Evolutionary conservation across 1,140 invertebrate species (phyloP), one percentile per base, ranked within the genome.

Genomic region (Scylla paramamosain): DNA sequence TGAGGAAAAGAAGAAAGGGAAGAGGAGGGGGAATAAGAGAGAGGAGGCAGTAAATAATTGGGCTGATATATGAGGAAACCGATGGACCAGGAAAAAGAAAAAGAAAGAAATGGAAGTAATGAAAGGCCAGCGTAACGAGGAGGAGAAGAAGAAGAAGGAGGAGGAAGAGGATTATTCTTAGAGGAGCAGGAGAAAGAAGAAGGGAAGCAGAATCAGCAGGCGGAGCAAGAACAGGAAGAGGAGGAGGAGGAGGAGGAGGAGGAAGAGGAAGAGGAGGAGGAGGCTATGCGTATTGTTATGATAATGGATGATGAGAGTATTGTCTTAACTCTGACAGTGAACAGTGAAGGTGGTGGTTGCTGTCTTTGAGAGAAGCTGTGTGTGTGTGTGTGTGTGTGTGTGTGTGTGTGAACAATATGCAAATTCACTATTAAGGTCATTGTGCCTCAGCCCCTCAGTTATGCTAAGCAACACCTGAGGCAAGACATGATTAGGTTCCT

Each of bases 81-180:
- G 10, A 16, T 29, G 46, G 16, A 52, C 12, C 28, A 52, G 52
- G 10, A 59, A 89, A 48, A 48, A 48, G 46, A 48, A 48, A 25
- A 28, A 91, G 46, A 16, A n/a, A 48, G 89, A 91, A 32, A 91
- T 46, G 46, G 89, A 52, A 52, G n/a, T 16, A 91, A 52, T n/a
- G 28, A 52, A 32, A 91, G 89, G 1, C 52, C 25, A 52, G 52
- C 16, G 46, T 32, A 89, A 46, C 6, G 32, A 45, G 87, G 32
- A 46, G 52, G 52, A 59, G 16, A 8, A 20, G 52, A 1, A 59
- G 16, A 8, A 52, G 2, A 8, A 59, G 52, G 52, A 59, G 16
- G 52, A 20, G 52, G 10, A 4, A 59, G 52, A 52, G 46, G 46
- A 48, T 48, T 48, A 48, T 59, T 59, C 52, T 59, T 59, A 2